Evolutionary conservation across 2,797 vertebrate genomes (phyloP).

Genomic region (Menidia menidia): DNA sequence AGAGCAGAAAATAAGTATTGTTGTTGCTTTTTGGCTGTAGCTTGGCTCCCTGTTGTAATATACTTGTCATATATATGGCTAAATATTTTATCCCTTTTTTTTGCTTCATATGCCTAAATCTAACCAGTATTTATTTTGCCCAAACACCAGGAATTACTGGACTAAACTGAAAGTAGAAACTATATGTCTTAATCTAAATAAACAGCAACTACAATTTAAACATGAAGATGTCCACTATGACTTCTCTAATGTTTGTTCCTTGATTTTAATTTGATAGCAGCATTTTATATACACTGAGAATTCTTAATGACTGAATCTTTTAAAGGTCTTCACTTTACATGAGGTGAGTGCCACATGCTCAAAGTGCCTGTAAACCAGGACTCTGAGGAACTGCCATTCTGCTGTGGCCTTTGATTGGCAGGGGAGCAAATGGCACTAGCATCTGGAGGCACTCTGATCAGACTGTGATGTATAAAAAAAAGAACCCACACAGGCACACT

Average conservation of each 20-base stretch:
- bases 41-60: background rate
- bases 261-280: no score
- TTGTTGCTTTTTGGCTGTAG: background rate
- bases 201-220: background rate
- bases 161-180: background rate
- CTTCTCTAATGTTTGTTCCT: no score
- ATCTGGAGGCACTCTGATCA: slow-evolving; percentile 71
- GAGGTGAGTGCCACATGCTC: slow-evolving; percentile 13
- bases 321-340: slow-evolving; percentile 11
- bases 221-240: background rate
- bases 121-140: background rate
- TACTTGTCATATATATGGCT: background rate
- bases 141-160: background rate
- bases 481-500: slow-evolving; percentile 28
- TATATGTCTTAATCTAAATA: background rate
- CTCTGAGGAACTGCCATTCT: slow-evolving; percentile 69
- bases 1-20: background rate
- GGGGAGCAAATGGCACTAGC: slow-evolving; percentile 77
- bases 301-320: background rate
- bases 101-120: background rate
- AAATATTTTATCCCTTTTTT: background rate
- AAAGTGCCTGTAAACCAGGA: slow-evolving; percentile 41
- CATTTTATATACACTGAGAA: no score
- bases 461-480: slow-evolving; percentile 49
- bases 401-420: slow-evolving; percentile 74